Evolutionary conservation across 2,888 invertebrate species (phyloP), one percentile per base, ranked within the genome.

Genomic region (Conus canariensis): DNA sequence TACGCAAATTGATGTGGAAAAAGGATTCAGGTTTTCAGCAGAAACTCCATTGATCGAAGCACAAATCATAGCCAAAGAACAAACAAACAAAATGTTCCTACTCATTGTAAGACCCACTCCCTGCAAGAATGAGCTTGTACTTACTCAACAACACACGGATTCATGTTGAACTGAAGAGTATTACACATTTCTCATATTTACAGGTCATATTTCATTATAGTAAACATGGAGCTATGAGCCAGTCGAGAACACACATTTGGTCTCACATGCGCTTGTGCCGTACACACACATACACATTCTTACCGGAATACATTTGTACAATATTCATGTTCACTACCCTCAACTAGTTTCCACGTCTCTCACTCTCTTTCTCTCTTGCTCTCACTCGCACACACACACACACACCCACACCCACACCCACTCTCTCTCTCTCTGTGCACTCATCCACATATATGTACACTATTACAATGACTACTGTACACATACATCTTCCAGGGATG

Each of bases 301-400:
- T 25, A 9, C 10, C 1, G 22, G 74, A n/a, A 74, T 10, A 74
- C 74, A 74, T 74, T 74, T 74, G n/a, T n/a, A 74, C n/a, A 74
- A 25, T n/a, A 74, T 74, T 25, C n/a, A n/a, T 74, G n/a, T 74
- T n/a, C n/a, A 74, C 3, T 70, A 22, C n/a, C 74, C 74, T 64
- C 60, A 45, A 45, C 3, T 45, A 3, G 45, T 45, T 45, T 45
- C 45, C 45, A 45, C 1, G 45, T 45, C 45, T 16, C 19, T 19
- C 14, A 70, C 8, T 19, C 1, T 70, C 70, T 70, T 14, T 22
- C 19, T 22, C 70, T 22, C 8, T 70, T 14, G 12, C 70, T 19
- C n/a, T 2, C 16, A 59, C 30, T 25, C 86, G 59, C 64, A 64
- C 86, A 86, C 86, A 86, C 64, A 85, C 85, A 85, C 86, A 86